Base-by-base conservation (phyloP, 2,888 invertebrate species). In the Drosophila silvestris region DNA sequence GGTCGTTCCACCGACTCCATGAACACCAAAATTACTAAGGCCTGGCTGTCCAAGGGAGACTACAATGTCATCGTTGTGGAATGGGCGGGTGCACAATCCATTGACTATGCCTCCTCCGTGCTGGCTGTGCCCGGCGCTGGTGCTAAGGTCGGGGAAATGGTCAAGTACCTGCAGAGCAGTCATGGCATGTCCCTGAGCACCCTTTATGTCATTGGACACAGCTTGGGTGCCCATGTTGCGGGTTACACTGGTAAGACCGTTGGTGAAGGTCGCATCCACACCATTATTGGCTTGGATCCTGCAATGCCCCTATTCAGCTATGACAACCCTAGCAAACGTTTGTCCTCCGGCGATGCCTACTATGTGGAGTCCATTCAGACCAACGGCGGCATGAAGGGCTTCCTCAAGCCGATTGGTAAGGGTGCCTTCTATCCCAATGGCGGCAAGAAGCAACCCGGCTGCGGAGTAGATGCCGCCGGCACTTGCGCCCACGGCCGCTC, bases 1-100 rank as follows among this genome's bases (percentile, higher is more conserved):
- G 94, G 94, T 77, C 93, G 94, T 81, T 94, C 94, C 51, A 91
- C 93, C 57, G 94, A 95, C 35, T 60, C 67, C 6, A 71, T 92
- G 19, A 92, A 92, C 57, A 57, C 41, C 16, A 66, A 74, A n/a
- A 85, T 93, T 2, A 91, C 91, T 50, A 72, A 73, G 19, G 95
- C 95, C 0, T 95, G 95, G 81, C 91, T 95, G 7, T 94, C 94
- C 61, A 92, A 94, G 10, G 95, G 94, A 39, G 94, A 95, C 70
- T 92, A 94, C 72, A 95, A 95, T 74, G 94, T 95, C 52, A 94
- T 95, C 53, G 94, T 94, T 2, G 94, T 95, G 2, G 95, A 95
- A 81, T 95, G 95, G 95, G 93, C 92, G 1, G 95, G 95, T 4
- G 95, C 95, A 0, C 83, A 85, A 16, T 95, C 94, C 67, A 92